These are phyloP conservation scores for Rapana venosa DNA, from an alignment of 2,888 invertebrate genomes.

Conservation along the genomic window DNA sequence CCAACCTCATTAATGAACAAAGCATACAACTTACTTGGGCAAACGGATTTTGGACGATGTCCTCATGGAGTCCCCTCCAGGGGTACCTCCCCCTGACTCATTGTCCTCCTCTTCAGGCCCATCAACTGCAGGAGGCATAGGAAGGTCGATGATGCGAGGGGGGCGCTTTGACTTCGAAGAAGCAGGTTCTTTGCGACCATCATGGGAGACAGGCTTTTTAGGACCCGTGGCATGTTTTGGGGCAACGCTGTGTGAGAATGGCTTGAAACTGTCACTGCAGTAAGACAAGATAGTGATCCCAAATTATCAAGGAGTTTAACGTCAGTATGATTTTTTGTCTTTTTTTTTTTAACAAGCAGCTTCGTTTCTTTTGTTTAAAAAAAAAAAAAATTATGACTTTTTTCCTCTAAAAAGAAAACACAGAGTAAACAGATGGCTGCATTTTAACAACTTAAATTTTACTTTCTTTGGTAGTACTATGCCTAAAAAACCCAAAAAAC, in stretches of 20 bases:
- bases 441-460: too few species aligned
- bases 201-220: not conserved
- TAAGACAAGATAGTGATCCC: not conserved
- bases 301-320: too few species aligned
- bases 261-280: not conserved
- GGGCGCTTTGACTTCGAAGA: slow-evolving; percentile 38
- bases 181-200: not conserved
- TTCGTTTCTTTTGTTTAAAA: too few species aligned
- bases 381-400: too few species aligned
- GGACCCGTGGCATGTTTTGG: not conserved
- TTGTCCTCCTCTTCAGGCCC: slow-evolving; percentile 67
- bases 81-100: slow-evolving; percentile 48
- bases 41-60: slow-evolving; percentile 58
- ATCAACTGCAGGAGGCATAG: slow-evolving; percentile 89
- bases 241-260: not conserved
- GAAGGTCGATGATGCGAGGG: slow-evolving; percentile 87
- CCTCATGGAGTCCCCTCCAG: slow-evolving; percentile 46
- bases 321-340: too few species aligned
- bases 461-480: too few species aligned
- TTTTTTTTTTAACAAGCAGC: too few species aligned
- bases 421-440: too few species aligned
- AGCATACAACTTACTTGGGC: slow-evolving; percentile 61
- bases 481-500: too few species aligned
- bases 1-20: too few species aligned
- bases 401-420: too few species aligned